phyloP scores from a whole-genome alignment of 2,888 invertebrate species.

The Dasypogon diadema region DNA sequence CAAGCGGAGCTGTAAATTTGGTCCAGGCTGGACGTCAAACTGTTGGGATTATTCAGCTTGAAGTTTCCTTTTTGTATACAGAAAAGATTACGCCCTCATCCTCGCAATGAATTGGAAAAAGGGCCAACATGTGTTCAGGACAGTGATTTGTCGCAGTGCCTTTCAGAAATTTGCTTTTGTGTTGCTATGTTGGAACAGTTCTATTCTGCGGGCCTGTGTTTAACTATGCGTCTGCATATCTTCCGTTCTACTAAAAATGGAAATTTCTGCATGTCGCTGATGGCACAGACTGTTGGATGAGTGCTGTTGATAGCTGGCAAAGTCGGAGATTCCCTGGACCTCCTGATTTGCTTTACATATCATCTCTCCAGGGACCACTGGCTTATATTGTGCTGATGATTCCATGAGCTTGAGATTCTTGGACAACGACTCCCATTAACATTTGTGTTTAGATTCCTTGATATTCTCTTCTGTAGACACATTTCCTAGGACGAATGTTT shows the following conservation, averaged over 20 bases:
- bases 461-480: slow-evolving; percentile 23
- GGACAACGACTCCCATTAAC: slow-evolving; percentile 8
- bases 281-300: slow-evolving; percentile 47
- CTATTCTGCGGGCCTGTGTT: slow-evolving; percentile 39
- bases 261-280: slow-evolving; percentile 47
- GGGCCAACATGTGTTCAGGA: slow-evolving; percentile 47
- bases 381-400: slow-evolving; percentile 7
- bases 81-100: slow-evolving; percentile 51
- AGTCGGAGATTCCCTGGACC: slow-evolving; percentile 6
- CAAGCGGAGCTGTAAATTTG: slow-evolving; percentile 38
- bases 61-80: slow-evolving; percentile 48
- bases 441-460: slow-evolving; percentile 22
- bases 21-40: slow-evolving; percentile 39
- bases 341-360: slow-evolving; percentile 43
- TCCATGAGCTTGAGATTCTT: background rate
- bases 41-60: slow-evolving; percentile 37
- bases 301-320: slow-evolving; percentile 36
- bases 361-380: slow-evolving; percentile 21
- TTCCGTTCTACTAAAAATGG: slow-evolving; percentile 44
- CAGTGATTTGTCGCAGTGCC: slow-evolving; percentile 49
- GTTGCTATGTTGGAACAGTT: slow-evolving; percentile 31
- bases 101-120: slow-evolving; percentile 50
- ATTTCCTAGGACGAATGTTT: background rate
- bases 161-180: slow-evolving; percentile 47
- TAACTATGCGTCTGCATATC: slow-evolving; percentile 47